Evolutionary conservation across 2,113 vertebrate species (phyloP).

Genomic region (Microcebus jonahi): DNA sequence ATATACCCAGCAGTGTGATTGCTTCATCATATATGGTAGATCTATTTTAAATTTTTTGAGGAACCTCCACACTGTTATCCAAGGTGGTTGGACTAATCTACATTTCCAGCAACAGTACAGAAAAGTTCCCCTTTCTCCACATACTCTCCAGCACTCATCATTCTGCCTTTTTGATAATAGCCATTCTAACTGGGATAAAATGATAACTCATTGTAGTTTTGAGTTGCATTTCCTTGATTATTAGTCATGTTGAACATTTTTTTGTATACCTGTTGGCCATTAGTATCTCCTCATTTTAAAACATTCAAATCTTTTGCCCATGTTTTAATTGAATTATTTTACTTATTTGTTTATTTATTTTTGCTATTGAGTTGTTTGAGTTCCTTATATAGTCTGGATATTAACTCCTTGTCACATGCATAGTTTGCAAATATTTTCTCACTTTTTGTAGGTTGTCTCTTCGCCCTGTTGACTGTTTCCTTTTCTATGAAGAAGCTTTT

Average conservation of each 20-base stretch:
- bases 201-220: not conserved
- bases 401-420: not conserved
- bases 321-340: not conserved
- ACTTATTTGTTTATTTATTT: not conserved
- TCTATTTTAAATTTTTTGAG: not conserved
- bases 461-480: not conserved
- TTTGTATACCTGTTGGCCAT: not conserved
- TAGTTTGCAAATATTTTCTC: not conserved
- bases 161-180: not conserved
- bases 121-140: not conserved
- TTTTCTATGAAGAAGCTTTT: not conserved
- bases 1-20: not conserved
- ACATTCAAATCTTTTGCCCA: not conserved
- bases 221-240: not conserved
- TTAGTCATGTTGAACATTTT: not conserved
- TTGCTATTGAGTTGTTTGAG: not conserved
- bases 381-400: not conserved
- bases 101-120: not conserved
- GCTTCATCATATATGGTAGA: not conserved
- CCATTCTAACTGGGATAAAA: not conserved
- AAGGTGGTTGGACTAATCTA: not conserved
- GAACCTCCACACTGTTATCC: not conserved
- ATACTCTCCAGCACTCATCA: not conserved
- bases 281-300: not conserved
- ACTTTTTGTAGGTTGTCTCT: not conserved